phyloP scores from a whole-genome alignment of 2,888 invertebrate genomes.

The Sacculina carcini region DNA sequence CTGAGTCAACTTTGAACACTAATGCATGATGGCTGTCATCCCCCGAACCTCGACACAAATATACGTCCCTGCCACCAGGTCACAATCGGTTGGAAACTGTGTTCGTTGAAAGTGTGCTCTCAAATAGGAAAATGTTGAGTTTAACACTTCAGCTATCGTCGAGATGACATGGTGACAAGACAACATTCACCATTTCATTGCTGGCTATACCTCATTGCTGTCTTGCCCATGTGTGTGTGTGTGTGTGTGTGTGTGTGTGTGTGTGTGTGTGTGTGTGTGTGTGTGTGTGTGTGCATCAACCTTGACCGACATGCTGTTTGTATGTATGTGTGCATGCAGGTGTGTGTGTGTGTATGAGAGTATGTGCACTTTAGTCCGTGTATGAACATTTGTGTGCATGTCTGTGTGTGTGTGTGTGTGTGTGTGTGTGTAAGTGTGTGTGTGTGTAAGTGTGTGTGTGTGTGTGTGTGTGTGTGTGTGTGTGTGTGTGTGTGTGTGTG shows the following conservation, averaged over 20 bases:
- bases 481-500: background rate
- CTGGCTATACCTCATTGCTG: background rate
- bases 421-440: background rate
- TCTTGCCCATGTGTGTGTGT: background rate
- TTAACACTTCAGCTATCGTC: too few relatives aligned
- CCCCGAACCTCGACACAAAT: too few relatives aligned
- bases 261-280: background rate
- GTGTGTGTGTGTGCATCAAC: background rate
- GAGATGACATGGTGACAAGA: too few relatives aligned
- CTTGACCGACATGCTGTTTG: background rate
- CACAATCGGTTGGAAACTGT: too few relatives aligned
- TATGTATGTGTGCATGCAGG: background rate
- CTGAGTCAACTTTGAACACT: too few relatives aligned
- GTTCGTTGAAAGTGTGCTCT: too few relatives aligned
- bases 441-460: background rate
- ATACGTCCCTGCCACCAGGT: too few relatives aligned
- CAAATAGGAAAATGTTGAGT: too few relatives aligned
- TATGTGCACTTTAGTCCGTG: background rate
- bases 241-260: background rate
- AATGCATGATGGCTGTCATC: too few relatives aligned
- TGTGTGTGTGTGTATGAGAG: background rate
- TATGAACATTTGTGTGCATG: background rate
- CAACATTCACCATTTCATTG: too few relatives aligned
- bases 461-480: background rate
- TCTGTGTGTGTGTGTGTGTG: background rate